Evolutionary conservation across 2,113 vertebrate genomes (phyloP), one percentile per base, ranked within the genome.

Genomic region (Phyllostomus hastatus): DNA sequence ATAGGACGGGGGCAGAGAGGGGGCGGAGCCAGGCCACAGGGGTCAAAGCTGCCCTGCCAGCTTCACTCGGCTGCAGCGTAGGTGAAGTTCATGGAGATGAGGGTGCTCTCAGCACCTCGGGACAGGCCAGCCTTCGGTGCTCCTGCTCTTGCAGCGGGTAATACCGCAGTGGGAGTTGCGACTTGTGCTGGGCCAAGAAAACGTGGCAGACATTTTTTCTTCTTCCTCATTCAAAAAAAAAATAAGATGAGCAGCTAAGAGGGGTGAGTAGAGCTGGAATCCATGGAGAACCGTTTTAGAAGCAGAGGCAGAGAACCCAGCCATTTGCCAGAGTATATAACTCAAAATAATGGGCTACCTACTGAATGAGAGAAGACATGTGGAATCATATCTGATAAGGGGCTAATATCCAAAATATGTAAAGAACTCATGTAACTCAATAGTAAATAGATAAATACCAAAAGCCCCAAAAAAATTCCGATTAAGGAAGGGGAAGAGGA

Each of bases 321-420:
- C 28, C 75, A 64, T 14, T 4, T 24, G 38, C 46, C 78, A 57
- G 73, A 66, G 43, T 64, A 46, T 61, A 26, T 35, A 75, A 82
- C 82, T 57, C 66, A 88, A 48, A 75, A 14, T 59, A 92, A 88
- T 4, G 72, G 14, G 33, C 57, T 11, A 38, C 24, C 72, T 52
- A 73, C 14, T 31, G n/a, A 82, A 48, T 57, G 46, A 4, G 31
- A 81, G 57, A 75, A 67, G 81, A 50, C 67, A 67, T 83, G 83
- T 76, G 20, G 33, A 69, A 83, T 76, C 59, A 48, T 50, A 57
- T 33, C 33, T 69, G 57, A 26, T 26, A 48, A 82, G 20, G 26
- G 26, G 24, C 59, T 92, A 59, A 59, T 69, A 82, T 59, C 33
- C 78, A 69, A 76, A 59, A 83, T 82, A 95, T 41, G n/a, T 22